Base-by-base conservation (phyloP, 2,888 invertebrate genomes). In the Pristionchus maxplancki region DNA sequence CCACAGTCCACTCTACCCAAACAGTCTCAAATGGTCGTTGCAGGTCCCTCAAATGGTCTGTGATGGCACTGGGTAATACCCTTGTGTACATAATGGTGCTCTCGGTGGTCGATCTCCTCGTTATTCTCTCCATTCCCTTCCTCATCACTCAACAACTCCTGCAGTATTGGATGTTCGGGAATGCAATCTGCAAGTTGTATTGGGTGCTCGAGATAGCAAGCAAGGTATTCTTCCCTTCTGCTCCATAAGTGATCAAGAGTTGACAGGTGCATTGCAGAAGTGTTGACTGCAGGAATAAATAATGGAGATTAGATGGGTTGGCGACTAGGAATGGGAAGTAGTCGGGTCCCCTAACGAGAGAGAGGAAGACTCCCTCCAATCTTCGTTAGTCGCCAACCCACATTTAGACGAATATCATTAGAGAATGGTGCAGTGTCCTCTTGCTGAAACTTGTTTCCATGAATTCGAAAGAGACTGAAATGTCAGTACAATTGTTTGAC, bases 31-130 rank as follows among this genome's bases (percentile, higher is more conserved):
- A n/a, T n/a, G n/a, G n/a, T n/a, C n/a, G n/a, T n/a, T n/a, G n/a
- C n/a, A n/a, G n/a, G n/a, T n/a, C n/a, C n/a, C n/a, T n/a, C n/a
- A 91, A 91, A 82, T 92, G 91, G 24, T 92, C 92, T 9, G 91
- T 92, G 34, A 91, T 91, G 28, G 91, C 92, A 1, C 88, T 92
- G 17, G 92, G 92, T 15, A 92, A 92, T 86, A 92, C 92, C 8
- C 91, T 92, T 83, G 90, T 92, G 48, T 92, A 92, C 88, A 89
- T 92, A 1, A 90, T 92, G 31, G 91, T 91, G 1, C 89, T 92
- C 3, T 92, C 90, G 13, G 90, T 90, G 0, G 92, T 92, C 15
- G 92, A 92, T 88, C 89, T 92, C 11, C 89, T 92, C 24, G 92
- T 92, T 37, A 91, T 90, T 20, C 89, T 91, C 9, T 91, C 92